phyloP scores from a whole-genome alignment of 2,888 invertebrate genomes.

The Anarsia innoxiella region DNA sequence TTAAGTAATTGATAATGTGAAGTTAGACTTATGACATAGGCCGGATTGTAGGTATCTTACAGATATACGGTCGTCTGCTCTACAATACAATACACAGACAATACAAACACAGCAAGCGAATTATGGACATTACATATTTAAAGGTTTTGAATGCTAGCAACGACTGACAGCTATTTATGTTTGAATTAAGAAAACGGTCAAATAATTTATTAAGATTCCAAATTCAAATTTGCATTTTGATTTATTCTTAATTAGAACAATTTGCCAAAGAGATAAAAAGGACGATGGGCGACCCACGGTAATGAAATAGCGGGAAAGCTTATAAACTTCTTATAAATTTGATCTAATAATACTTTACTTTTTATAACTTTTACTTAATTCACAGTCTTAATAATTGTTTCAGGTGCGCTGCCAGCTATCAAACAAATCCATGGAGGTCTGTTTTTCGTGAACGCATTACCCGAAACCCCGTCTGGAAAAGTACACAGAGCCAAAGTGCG shows the following conservation, averaged over 20 bases:
- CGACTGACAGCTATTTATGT: no score
- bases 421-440: constrained; percentile 32
- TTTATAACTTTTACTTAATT: neutral
- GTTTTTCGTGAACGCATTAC: constrained; percentile 35
- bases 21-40: neutral
- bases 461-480: constrained; percentile 36
- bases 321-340: neutral
- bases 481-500: constrained; percentile 31
- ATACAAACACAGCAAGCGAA: no score
- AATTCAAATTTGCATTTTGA: neutral
- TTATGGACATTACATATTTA: no score
- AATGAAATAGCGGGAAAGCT: neutral
- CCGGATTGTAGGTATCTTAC: no score
- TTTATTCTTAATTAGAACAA: neutral
- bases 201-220: no score
- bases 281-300: neutral
- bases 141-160: no score
- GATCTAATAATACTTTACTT: neutral
- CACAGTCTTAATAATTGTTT: neutral
- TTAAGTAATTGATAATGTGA: neutral
- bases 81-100: no score
- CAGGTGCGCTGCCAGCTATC: constrained; percentile 30
- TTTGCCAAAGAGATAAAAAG: neutral
- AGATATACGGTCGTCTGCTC: no score
- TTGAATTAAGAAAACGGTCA: no score